phyloP scores from a whole-genome alignment of 2,797 vertebrate species.

The Pseudopleuronectes americanus region DNA sequence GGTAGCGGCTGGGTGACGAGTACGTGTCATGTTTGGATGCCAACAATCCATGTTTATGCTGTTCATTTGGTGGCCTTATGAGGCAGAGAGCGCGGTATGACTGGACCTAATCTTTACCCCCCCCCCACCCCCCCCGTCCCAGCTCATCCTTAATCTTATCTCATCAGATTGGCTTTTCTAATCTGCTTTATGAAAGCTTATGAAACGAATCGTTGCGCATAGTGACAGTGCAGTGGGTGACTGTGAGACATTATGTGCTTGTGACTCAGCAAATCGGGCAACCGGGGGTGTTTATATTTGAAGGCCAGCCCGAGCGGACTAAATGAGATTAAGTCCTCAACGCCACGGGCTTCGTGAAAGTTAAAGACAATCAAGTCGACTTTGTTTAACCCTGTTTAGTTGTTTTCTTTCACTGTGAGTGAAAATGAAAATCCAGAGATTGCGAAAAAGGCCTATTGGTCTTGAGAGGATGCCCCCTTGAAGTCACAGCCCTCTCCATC shows the following conservation, averaged over 20 bases:
- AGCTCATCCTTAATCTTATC: conserved; percentile 69
- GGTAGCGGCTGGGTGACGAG: conserved; percentile 9
- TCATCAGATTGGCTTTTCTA: conserved; percentile 75
- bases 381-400: conserved; percentile 23
- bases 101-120: conserved; percentile 60
- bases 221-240: conserved; percentile 64
- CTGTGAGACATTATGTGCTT: conserved; percentile 48
- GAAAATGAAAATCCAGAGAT: conserved; percentile 10
- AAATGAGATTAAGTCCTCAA: conserved; percentile 52
- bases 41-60: conserved; percentile 56
- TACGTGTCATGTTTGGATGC: conserved; percentile 33
- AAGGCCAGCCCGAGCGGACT: conserved; percentile 24
- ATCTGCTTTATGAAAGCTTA: conserved; percentile 81
- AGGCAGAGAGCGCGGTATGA: conserved; percentile 46
- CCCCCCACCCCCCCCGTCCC: neutral
- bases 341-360: conserved; percentile 23
- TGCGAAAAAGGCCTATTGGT: neutral
- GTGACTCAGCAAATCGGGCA: conserved; percentile 69
- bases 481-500: conserved; percentile 18
- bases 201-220: conserved; percentile 72
- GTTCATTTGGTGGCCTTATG: conserved; percentile 65
- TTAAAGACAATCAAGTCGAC: conserved; percentile 15
- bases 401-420: conserved; percentile 13
- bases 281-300: conserved; percentile 37
- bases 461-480: conserved; percentile 12